Base-by-base conservation (phyloP, 2,888 invertebrate genomes). In the Pristionchus japonicus region DNA sequence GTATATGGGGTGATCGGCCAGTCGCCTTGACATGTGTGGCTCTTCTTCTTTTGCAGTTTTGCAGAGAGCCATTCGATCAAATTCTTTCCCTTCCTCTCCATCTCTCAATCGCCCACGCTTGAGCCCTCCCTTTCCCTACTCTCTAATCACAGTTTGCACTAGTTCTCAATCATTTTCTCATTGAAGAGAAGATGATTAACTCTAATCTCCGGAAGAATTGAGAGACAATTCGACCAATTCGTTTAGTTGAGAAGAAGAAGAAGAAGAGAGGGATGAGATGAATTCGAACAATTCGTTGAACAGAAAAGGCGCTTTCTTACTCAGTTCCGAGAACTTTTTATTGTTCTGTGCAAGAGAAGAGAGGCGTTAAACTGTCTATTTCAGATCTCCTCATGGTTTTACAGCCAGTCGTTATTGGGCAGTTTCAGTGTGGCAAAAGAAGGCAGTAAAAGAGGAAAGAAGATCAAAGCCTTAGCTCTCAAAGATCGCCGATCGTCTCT, bases 131-230 rank as follows among this genome's bases (percentile, higher is more conserved):
- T n/a, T 20, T 57, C 27, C n/a, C 15, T 34, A 23, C 70, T 74
- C 40, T 23, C 70, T 47, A 77, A 77, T 77, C 77, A 77, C 43
- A 40, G 77, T 77, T 77, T 77, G 77, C 77, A 47, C 77, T 77
- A 43, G 40, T 77, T 77, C 77, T 77, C 77, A 77, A 77, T 43
- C 47, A 43, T 40, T 74, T 40, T 77, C 77, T 47, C 43, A 40
- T 47, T 77, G 43, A 34, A 27, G 13, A 47, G 43, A 1, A 27
- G 77, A 43, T n/a, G 43, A 77, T 47, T 43, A 9, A n/a, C 43
- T 37, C 37, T 70, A 70, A 70, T 70, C 70, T 70, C 70, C 34
- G 70, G 31, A 70, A 34, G 70, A 70, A 70, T 37, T 37, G 34
- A 37, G 13, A 23, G 70, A 34, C 6, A 70, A 34, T 70, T 70